phyloP scores from a whole-genome alignment of 1,140 invertebrate species.

The Chrysoperla carnea region DNA sequence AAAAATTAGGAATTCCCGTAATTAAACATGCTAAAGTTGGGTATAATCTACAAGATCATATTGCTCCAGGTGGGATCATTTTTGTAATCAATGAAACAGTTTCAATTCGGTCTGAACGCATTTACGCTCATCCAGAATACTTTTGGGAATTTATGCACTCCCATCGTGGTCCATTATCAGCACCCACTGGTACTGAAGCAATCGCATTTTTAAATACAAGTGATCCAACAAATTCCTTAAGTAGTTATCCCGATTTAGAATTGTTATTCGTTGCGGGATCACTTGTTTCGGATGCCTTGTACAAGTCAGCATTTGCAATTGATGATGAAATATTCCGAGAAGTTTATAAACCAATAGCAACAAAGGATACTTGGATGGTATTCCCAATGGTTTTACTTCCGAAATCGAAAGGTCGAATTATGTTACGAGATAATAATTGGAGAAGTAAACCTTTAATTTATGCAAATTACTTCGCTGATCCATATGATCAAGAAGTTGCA shows the following conservation, averaged over 20 bases:
- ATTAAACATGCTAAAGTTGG: slow-evolving; percentile 57
- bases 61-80: slow-evolving; percentile 45
- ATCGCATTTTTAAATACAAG: slow-evolving; percentile 56
- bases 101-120: slow-evolving; percentile 12
- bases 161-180: slow-evolving; percentile 49
- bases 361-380: slow-evolving; percentile 17
- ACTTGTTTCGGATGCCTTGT: slow-evolving; percentile 20
- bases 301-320: slow-evolving; percentile 20
- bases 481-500: slow-evolving; percentile 21
- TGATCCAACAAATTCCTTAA: slow-evolving; percentile 30
- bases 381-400: slow-evolving; percentile 50
- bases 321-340: slow-evolving; percentile 20
- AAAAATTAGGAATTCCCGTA: slow-evolving; percentile 36
- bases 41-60: slow-evolving; percentile 63
- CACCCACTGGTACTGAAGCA: slow-evolving; percentile 66
- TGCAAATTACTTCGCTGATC: slow-evolving; percentile 55
- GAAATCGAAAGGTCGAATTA: slow-evolving; percentile 46
- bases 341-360: slow-evolving; percentile 19
- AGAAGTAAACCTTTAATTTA: slow-evolving; percentile 60
- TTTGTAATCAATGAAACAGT: slow-evolving; percentile 38
- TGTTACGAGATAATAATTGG: slow-evolving; percentile 47
- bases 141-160: slow-evolving; percentile 27
- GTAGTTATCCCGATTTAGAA: slow-evolving; percentile 58
- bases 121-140: slow-evolving; percentile 12
- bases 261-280: slow-evolving; percentile 42